phyloP scores from a whole-genome alignment of 2,113 vertebrate species.

The Cyanoliseus patagonus region DNA sequence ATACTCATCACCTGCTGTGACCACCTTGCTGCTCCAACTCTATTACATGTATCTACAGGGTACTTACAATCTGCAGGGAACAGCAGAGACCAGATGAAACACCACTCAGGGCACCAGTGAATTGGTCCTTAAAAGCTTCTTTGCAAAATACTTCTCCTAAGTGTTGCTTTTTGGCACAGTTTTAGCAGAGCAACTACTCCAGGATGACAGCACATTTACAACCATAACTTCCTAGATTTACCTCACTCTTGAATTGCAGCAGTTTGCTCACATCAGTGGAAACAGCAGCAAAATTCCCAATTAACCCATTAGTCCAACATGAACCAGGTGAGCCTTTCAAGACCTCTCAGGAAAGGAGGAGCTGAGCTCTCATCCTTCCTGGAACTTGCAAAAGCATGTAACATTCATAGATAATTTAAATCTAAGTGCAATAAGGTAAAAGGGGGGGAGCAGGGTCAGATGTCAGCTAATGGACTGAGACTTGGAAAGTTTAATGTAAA shows the following conservation, averaged over 20 bases:
- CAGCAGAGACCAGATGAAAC: background rate
- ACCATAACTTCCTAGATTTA: background rate
- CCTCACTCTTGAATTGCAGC: background rate
- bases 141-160: background rate
- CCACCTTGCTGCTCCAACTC: background rate
- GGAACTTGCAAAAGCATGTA: background rate
- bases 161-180: background rate
- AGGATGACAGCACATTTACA: background rate
- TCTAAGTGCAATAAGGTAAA: background rate
- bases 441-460: background rate
- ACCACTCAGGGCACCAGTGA: background rate
- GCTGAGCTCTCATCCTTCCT: background rate
- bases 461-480: background rate
- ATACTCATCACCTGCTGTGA: rapidly evolving
- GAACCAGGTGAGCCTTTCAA: background rate
- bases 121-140: background rate
- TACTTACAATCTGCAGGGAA: background rate
- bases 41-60: background rate
- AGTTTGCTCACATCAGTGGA: background rate
- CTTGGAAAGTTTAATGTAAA: background rate
- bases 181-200: background rate
- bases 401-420: background rate
- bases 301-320: background rate
- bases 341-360: background rate
- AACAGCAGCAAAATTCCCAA: background rate